Conservation (phyloP, 1,140 invertebrate species). For the Hestina assimilis region DNA sequence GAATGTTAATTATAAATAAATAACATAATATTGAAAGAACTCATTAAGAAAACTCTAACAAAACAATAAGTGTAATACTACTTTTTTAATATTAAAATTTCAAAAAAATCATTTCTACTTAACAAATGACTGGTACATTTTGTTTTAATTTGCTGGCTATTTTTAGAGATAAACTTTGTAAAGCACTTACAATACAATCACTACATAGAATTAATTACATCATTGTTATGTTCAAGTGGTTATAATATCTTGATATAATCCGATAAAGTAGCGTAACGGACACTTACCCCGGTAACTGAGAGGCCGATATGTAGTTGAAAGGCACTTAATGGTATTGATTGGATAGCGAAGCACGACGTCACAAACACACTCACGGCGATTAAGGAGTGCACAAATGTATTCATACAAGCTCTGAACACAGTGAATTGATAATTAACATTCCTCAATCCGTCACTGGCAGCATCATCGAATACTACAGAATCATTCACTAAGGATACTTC, state of each 20-base stretch:
- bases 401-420: slow-evolving; percentile 22
- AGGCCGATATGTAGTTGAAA: slow-evolving; percentile 36
- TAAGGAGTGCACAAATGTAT: slow-evolving; percentile 31
- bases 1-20: too few species aligned
- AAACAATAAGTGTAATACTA: too few species aligned
- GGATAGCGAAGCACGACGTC: slow-evolving; percentile 33
- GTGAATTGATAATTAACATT: slow-evolving; percentile 22
- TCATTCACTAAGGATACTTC: not conserved
- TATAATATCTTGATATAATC: slow-evolving; percentile 15
- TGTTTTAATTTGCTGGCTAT: too few species aligned
- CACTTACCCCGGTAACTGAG: slow-evolving; percentile 33
- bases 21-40: too few species aligned
- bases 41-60: too few species aligned
- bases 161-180: not conserved
- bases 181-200: not conserved
- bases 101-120: too few species aligned
- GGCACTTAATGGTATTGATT: slow-evolving; percentile 30
- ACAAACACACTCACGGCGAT: slow-evolving; percentile 38
- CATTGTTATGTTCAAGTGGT: not conserved
- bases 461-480: not conserved
- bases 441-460: slow-evolving; percentile 12
- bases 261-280: slow-evolving; percentile 6
- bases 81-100: too few species aligned
- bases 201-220: too few species aligned
- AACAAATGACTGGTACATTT: too few species aligned